Base-by-base conservation (phyloP, 2,888 invertebrate genomes). In the Caprella mutica region DNA sequence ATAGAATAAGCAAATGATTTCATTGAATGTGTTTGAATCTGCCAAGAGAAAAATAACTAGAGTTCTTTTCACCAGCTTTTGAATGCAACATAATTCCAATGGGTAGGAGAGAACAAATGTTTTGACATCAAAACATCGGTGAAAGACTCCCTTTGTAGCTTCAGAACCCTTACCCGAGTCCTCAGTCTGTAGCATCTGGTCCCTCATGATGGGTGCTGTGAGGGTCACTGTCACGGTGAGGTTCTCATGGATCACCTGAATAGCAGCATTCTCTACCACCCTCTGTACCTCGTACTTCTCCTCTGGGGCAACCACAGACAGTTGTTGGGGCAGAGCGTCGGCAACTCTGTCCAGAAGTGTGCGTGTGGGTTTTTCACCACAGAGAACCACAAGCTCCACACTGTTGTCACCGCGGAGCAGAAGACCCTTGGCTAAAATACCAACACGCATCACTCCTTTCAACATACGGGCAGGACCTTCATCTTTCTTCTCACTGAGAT, bases 401-500 rank as follows among this genome's bases (percentile, higher is more conserved):
- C 82, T 81, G 65, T 82, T 82, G 75, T 97, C 96, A 5, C 91
- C 91, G 66, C 85, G 83, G 24, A 97, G 78, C 69, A 97, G 77
- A 61, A 97, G 80, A 39, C 92, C 89, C 71, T 90, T 90, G 50
- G 89, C 87, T 54, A 92, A 75, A 70, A 87, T 84, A 54, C 94
- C 94, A 44, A 96, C 93, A 65, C 96, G 83, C 92, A 96, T 93
- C 27, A 96, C 94, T 59, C 96, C 96, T 73, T 93, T 90, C 44
- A 97, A 77, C 67, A 88, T 82, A 61, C 94, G 81, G 67, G 78
- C 55, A n/a, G 60, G 56, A 24, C 64, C 60, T 53, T 78, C 71
- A 58, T 76, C 77, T 65, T 80, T 80, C 67, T 80, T 81, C 68
- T 83, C 79, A 65, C 82, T 68, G 40, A 21, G 6, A 5, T n/a